Evolutionary conservation across 1,140 invertebrate genomes (phyloP), one percentile per base, ranked within the genome.

Genomic region (Babylonia areolata): DNA sequence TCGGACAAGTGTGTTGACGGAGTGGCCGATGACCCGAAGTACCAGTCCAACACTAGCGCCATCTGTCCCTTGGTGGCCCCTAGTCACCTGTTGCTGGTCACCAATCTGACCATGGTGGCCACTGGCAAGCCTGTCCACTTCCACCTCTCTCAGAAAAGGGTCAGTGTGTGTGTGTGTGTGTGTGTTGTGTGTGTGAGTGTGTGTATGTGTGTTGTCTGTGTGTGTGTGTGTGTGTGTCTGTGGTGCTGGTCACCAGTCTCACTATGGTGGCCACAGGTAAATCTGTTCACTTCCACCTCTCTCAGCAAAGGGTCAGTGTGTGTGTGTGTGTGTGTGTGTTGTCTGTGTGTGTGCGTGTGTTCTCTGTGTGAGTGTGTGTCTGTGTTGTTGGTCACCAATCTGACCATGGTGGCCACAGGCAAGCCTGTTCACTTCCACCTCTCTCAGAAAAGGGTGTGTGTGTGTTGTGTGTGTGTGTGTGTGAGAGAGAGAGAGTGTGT

Each of bases 91-190:
- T n/a, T 54, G 9, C 28, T 80, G 40, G 40, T 54, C 3, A 15
- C 46, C 46, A 80, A 80, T 31, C 39, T 80, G n/a, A 80, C 78
- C n/a, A 28, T 80, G 28, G 78, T 80, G 0, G 78, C 78, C 28
- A 80, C 78, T 2, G 78, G 78, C 28, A 35, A 54, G 2, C 42
- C 78, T n/a, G 37, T 80, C 46, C 46, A 54, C 46, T 80, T 80
- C 42, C 78, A 80, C 31, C 78, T 80, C 46, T 54, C 78, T 3
- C 78, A 80, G 46, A 80, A 58, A 54, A n/a, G n/a, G 78, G 78
- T 80, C 11, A 35, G 78, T 79, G 17, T 20, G 46, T 51, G 46
- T 46, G 42, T 46, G 42, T 51, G 46, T 51, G 46, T 51, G 46
- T 51, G 46, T 51, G 46, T 51, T 0, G 46, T 51, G 46, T 51